Base-by-base conservation (phyloP, 2,888 invertebrate genomes). In the Cheilosia urbana region DNA sequence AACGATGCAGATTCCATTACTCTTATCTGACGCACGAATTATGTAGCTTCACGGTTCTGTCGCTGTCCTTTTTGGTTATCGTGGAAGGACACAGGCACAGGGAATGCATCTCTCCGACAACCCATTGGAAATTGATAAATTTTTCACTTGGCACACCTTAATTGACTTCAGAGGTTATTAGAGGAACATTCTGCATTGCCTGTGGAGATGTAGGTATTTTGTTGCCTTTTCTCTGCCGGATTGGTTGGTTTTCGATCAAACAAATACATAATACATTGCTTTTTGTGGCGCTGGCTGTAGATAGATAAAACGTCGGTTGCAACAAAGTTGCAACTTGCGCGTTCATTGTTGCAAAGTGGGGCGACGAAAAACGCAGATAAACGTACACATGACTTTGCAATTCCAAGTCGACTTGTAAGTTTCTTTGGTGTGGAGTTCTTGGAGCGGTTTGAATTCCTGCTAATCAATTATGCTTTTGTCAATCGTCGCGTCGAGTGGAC, bases 11-110 rank as follows among this genome's bases (percentile, higher is more conserved):
- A 19, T 37, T 58, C 57, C 57, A 58, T 58, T 58, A 58, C 37
- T 58, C 57, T 58, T 58, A 58, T 58, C 57, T 58, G 57, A 37
- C 37, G 57, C 37, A 58, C 57, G 57, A 40, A 58, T 21, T 58
- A 40, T 58, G 60, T 24, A n/a, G 19, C 37, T 37, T 19, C 34
- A 6, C 37, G 4, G 6, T 11, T 60, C 42, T 24, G 58, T 58
- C 40, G 42, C 42, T 24, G 58, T 58, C 40, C 40, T 40, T 42
- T 58, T 40, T 21, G 21, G 21, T 58, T 58, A 40, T 58, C 58
- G 9, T 58, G 7, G 24, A 34, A 21, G 58, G 40, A 58, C 21
- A 37, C 21, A 58, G 40, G n/a, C 40, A 21, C 21, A 13, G 37
- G 13, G 11, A 34, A 34, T 34, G 11, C 34, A 34, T 19, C 21